Percentiles rank a stretch among this genome's conserved stretches.
These are phyloP conservation scores for Oncopodura yosiiana DNA, from an alignment of 1,140 invertebrate species.

Conservation along the genomic window DNA sequence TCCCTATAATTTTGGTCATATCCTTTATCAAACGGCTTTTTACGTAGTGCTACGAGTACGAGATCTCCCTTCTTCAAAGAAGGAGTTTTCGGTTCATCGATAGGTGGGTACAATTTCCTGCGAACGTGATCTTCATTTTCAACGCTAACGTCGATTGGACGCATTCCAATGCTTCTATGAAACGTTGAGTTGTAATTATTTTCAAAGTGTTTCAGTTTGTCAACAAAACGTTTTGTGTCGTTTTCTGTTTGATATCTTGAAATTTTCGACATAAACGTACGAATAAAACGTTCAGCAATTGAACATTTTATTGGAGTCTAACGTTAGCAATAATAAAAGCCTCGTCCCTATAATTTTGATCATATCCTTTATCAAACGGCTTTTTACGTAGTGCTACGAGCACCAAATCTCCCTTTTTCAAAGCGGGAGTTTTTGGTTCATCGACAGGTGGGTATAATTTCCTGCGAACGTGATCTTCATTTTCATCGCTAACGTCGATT, in stretches of 20 bases:
- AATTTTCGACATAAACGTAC: not conserved
- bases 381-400: too few relatives aligned
- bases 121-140: slow-evolving; percentile 8
- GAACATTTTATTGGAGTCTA: not conserved
- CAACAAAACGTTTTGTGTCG: not conserved
- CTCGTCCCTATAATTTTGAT: too few relatives aligned
- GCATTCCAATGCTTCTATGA: slow-evolving; percentile 1
- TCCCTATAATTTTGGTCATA: not conserved
- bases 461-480: slow-evolving; percentile 5
- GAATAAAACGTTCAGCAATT: slow-evolving; percentile 7
- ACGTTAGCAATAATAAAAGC: too few relatives aligned
- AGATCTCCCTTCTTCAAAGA: too few relatives aligned
- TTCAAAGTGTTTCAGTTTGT: not conserved
- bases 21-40: not conserved
- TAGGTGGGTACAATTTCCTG: too few relatives aligned
- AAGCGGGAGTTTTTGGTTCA: too few relatives aligned
- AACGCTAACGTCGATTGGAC: not conserved
- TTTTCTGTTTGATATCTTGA: not conserved
- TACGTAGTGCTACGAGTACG: not conserved
- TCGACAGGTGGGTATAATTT: too few relatives aligned
- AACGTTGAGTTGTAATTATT: slow-evolving; percentile 1
- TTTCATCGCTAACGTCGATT: slow-evolving; percentile 1
- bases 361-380: too few relatives aligned
- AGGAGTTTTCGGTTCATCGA: too few relatives aligned
- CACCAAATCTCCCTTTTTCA: too few relatives aligned